A percentile compares a stretch with the other conserved stretches of the same genome.
Evolutionary conservation across 2,888 invertebrate genomes (phyloP).

Genomic region (Nycteola revayana): DNA sequence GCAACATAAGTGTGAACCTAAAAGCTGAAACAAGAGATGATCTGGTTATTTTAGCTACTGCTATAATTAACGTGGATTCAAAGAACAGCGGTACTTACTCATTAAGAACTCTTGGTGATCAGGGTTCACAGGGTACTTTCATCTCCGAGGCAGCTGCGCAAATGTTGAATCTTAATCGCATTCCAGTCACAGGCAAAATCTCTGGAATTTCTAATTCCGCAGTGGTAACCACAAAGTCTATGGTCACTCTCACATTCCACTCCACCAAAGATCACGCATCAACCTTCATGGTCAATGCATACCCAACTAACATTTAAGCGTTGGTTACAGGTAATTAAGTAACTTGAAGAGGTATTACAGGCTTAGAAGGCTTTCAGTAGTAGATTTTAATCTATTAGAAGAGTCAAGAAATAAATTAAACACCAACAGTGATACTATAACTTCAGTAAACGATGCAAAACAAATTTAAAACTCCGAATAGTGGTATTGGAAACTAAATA

Average conservation of each 20-base stretch:
- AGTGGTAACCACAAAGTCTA: slow-evolving; percentile 18
- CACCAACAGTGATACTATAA: no score
- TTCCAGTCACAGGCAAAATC: slow-evolving; percentile 21
- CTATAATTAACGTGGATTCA: slow-evolving; percentile 7
- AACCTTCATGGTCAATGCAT: slow-evolving; percentile 11
- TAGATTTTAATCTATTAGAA: no score
- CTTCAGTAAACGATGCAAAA: no score
- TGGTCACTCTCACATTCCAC: slow-evolving; percentile 14
- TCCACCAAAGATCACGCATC: slow-evolving; percentile 4
- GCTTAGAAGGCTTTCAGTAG: no score
- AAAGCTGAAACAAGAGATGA: slow-evolving; percentile 11
- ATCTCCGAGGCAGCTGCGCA: slow-evolving; percentile 19
- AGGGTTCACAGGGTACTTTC: slow-evolving; percentile 24
- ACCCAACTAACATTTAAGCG: no score
- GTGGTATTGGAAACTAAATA: no score
- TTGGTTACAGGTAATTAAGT: no score
- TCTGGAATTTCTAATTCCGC: slow-evolving; percentile 17
- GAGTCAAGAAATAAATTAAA: no score
- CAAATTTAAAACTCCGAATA: no score
- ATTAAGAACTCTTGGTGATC: slow-evolving; percentile 22
- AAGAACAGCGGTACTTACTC: slow-evolving; percentile 8
- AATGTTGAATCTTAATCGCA: slow-evolving; percentile 13
- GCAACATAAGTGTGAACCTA: slow-evolving; percentile 1
- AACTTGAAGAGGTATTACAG: no score
- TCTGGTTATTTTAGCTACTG: slow-evolving; percentile 18